Percentiles rank a stretch among this genome's conserved stretches.
phyloP scores from a whole-genome alignment of 2,888 invertebrate genomes.

The Morpho helenor region DNA sequence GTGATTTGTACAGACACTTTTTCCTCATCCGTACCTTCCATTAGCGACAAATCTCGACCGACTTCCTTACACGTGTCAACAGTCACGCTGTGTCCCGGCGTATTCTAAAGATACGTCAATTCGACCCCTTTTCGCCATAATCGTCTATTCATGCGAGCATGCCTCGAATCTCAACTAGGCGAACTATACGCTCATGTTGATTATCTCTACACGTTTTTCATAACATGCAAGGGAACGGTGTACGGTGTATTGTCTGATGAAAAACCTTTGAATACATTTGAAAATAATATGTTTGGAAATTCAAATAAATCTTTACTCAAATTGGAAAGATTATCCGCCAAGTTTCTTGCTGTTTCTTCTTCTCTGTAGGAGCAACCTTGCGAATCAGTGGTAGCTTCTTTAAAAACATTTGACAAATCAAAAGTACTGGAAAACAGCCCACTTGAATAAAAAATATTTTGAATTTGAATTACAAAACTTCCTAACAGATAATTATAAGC shows the following conservation, averaged over 20 bases:
- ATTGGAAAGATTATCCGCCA: too few species aligned
- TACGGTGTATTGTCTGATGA: conserved; percentile 8
- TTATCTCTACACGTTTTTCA: conserved; percentile 33
- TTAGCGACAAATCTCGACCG: conserved; percentile 21
- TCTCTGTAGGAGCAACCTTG: too few species aligned
- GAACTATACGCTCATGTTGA: conserved; percentile 30
- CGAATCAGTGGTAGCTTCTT: too few species aligned
- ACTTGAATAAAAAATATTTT: too few species aligned
- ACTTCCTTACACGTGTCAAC: conserved; percentile 27
- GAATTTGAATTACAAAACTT: too few species aligned
- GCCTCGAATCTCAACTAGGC: conserved; percentile 37
- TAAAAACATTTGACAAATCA: too few species aligned
- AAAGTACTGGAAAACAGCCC: too few species aligned
- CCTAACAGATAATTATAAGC: too few species aligned
- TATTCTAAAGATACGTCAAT: conserved; percentile 36
- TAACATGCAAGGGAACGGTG: conserved; percentile 10
- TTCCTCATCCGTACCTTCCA: conserved; percentile 8
- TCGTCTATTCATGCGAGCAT: conserved; percentile 40
- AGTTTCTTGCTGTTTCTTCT: too few species aligned
- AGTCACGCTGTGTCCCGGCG: conserved; percentile 31
- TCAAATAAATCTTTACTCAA: not conserved
- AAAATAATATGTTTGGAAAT: not conserved
- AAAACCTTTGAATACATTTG: not conserved
- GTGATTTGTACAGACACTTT: conserved; percentile 1
- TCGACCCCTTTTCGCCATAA: conserved; percentile 42